Percentiles rank a stretch among this genome's conserved stretches.
Conservation (phyloP, 1,140 invertebrate species). For the Scaptodrosophila lebanonensis region DNA sequence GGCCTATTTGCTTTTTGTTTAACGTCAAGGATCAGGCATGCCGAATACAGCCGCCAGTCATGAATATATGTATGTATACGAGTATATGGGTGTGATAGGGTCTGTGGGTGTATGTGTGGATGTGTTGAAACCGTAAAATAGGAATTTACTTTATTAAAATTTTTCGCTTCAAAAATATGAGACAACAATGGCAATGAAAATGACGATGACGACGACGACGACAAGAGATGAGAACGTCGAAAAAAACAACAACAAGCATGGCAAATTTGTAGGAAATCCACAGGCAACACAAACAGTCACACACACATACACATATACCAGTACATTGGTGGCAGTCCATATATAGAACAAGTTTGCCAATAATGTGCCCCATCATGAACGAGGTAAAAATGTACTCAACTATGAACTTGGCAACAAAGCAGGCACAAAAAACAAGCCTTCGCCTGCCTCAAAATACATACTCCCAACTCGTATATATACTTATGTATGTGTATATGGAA, state of each 20-base stretch:
- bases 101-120: conserved; percentile 1
- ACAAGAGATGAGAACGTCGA: conserved; percentile 12
- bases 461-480: conserved; percentile 3
- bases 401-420: conserved; percentile 46
- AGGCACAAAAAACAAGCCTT: too few relatives aligned
- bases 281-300: not conserved
- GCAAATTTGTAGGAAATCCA: conserved; percentile 47
- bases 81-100: not conserved
- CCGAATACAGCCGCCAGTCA: conserved; percentile 15
- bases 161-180: conserved; percentile 73
- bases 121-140: conserved; percentile 54
- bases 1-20: too few relatives aligned
- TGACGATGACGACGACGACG: conserved; percentile 31
- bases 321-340: not conserved
- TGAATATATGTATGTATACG: too few relatives aligned
- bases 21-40: not conserved
- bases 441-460: not conserved
- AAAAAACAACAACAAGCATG: conserved; percentile 26
- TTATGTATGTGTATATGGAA: conserved; percentile 15
- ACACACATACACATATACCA: conserved; percentile 6
- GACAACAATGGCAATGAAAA: conserved; percentile 31
- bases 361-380: conserved; percentile 48
- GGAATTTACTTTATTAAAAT: conserved; percentile 75
- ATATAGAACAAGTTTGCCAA: conserved; percentile 24
- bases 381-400: conserved; percentile 74